phyloP scores from a whole-genome alignment of 1,140 invertebrate species.

The Pygmarrhopalites habei region DNA sequence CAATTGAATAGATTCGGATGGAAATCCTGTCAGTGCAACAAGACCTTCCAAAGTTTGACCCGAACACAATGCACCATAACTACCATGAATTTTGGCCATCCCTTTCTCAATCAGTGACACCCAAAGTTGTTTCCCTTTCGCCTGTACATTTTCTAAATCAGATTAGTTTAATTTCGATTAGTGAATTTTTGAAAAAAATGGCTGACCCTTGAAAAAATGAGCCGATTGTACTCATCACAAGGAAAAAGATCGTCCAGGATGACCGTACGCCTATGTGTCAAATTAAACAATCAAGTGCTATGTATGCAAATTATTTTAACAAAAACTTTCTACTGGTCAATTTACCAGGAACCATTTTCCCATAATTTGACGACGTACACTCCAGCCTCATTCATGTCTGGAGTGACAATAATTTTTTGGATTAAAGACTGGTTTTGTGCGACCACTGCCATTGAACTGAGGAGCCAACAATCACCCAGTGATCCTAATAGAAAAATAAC shows the following conservation, averaged over 20 bases:
- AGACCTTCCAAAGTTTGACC: constrained; percentile 92
- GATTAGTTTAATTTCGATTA: background rate
- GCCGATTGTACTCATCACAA: constrained; percentile 78
- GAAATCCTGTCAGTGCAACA: constrained; percentile 73
- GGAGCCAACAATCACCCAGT: constrained; percentile 94
- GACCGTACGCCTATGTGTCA: too few relatives aligned
- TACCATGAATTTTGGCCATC: constrained; percentile 93
- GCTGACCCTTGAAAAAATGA: constrained; percentile 83
- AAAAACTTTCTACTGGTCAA: too few relatives aligned
- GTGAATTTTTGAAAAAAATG: too few relatives aligned
- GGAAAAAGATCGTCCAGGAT: constrained; percentile 94
- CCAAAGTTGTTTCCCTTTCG: constrained; percentile 93
- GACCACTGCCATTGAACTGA: constrained; percentile 89
- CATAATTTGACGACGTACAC: constrained; percentile 90
- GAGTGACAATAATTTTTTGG: constrained; percentile 81
- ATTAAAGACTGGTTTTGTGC: constrained; percentile 91
- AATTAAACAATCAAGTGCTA: too few relatives aligned
- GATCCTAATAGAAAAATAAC: too few relatives aligned
- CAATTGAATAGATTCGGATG: constrained; percentile 51
- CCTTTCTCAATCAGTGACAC: constrained; percentile 97
- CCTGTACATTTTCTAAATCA: constrained; percentile 48
- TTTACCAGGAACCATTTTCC: constrained; percentile 96
- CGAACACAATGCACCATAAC: constrained; percentile 90
- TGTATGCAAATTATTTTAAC: too few relatives aligned
- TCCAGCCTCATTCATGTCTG: constrained; percentile 76